Evolutionary conservation across 2,113 vertebrate genomes (phyloP), one percentile per base, ranked within the genome.

Genomic region (Saccopteryx leptura): DNA sequence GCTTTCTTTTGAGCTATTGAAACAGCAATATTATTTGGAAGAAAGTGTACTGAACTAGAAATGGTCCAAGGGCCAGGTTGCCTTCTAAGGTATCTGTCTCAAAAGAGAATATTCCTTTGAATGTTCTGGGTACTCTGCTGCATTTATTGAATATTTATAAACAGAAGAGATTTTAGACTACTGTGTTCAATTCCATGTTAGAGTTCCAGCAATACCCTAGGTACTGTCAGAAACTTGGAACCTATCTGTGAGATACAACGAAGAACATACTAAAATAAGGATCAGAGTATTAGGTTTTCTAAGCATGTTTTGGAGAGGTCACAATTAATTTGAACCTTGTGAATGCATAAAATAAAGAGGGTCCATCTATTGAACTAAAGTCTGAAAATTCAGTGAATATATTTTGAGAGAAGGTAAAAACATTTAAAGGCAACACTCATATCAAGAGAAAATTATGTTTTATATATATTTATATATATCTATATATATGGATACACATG

Each of bases 321-420:
- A 52, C 39, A 91, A 9, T 58, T 56, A 93, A 75, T 58, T 60
- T 72, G 46, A 88, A 50, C 19, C 17, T 79, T 2, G 11, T 46
- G 68, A 60, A n/a, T 63, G 21, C 24, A 33, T 79, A 54, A 91
- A 74, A 88, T 93, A 86, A 31, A 4, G 23, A 84, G 15, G 4
- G 23, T 83, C 15, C 50, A 86, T 68, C 78, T 61, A 24, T 61
- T 66, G 19, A 71, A 48, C 60, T 61, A 68, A 83, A 21, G 12
- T 92, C 76, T 88, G 39, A 94, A 85, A 91, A 86, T 56, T 86
- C 54, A 93, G 7, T 66, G 66, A 6, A 75, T 91, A n/a, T 88
- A 5, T 75, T 86, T 48, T 80, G 13, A 91, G 66, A 48, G 75
- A 63, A 12, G 31, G 71, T 65, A 88, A 75, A 81, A 52, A 76